Conservation (phyloP, 2,888 invertebrate species). For the Mythimna ferrago region DNA sequence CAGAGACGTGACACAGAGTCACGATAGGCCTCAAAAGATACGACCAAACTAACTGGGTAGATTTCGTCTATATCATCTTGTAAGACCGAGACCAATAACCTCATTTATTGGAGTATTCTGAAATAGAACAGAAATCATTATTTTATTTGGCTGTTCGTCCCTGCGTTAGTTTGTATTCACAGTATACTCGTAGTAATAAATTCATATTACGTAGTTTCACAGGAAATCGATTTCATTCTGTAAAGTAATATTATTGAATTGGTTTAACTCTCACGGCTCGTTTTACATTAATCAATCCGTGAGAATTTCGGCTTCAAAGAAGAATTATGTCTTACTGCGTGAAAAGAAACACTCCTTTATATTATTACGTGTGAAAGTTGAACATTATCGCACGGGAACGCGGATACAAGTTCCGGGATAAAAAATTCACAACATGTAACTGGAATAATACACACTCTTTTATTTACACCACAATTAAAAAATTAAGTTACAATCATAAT, state of each 20-base stretch:
- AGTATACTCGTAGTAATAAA: neutral
- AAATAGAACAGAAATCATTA: neutral
- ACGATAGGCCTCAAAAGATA: too few relatives aligned
- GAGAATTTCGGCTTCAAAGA: constrained; percentile 9
- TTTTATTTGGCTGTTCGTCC: neutral
- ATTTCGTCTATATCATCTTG: too few relatives aligned
- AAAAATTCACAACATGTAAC: too few relatives aligned
- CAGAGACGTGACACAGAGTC: too few relatives aligned
- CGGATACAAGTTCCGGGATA: too few relatives aligned
- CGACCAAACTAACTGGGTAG: too few relatives aligned
- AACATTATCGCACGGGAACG: neutral
- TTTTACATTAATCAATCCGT: neutral
- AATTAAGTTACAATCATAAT: too few relatives aligned
- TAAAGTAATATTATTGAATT: constrained; percentile 5
- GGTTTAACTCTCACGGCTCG: neutral
- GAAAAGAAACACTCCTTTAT: constrained; percentile 4
- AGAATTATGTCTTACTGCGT: constrained; percentile 2
- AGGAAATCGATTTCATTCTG: constrained; percentile 1
- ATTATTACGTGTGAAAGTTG: neutral
- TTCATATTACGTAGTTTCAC: neutral
- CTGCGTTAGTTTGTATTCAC: neutral
- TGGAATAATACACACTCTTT: too few relatives aligned
- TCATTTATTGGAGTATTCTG: too few relatives aligned
- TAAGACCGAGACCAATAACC: too few relatives aligned
- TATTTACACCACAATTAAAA: too few relatives aligned